These are phyloP conservation scores for Sinocyclocheilus rhinocerous DNA, from an alignment of 2,113 vertebrate species.

Conservation along the genomic window DNA sequence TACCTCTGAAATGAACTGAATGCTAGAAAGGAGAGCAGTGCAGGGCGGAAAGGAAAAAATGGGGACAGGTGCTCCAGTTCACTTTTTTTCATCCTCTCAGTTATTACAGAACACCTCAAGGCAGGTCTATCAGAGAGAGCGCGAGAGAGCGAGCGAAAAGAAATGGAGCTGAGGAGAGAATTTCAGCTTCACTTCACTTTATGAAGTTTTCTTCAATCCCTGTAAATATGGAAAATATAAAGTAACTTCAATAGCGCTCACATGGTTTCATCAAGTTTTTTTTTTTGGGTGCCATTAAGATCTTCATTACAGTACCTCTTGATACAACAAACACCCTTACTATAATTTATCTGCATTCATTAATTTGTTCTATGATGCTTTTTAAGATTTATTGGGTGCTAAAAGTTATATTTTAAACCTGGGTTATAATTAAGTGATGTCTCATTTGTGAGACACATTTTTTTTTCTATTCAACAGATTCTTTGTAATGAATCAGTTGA, in stretches of 20 bases:
- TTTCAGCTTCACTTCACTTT: constrained; percentile 15
- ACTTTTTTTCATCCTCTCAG: constrained; percentile 18
- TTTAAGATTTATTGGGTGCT: background rate
- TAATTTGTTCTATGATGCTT: background rate
- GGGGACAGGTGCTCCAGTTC: constrained; percentile 23
- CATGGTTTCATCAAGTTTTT: background rate
- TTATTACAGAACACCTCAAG: constrained; percentile 26
- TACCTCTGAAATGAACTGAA: constrained; percentile 58
- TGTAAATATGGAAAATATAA: background rate
- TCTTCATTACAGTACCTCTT: background rate
- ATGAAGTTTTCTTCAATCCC: background rate
- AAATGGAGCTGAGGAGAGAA: constrained; percentile 9
- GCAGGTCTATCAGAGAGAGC: constrained; percentile 12
- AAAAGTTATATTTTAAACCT: background rate
- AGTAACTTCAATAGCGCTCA: background rate
- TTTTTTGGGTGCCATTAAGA: background rate
- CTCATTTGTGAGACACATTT: background rate
- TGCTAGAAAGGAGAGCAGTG: constrained; percentile 33
- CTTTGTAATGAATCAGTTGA: background rate
- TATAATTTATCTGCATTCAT: background rate
- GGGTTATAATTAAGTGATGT: too few species aligned
- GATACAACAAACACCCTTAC: background rate
- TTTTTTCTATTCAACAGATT: background rate
- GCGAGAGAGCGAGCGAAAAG: too few species aligned
- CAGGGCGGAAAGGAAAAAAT: background rate